Evolutionary conservation across 2,888 invertebrate species (phyloP), one percentile per base, ranked within the genome.

Genomic region (Alviniconcha strummeri): DNA sequence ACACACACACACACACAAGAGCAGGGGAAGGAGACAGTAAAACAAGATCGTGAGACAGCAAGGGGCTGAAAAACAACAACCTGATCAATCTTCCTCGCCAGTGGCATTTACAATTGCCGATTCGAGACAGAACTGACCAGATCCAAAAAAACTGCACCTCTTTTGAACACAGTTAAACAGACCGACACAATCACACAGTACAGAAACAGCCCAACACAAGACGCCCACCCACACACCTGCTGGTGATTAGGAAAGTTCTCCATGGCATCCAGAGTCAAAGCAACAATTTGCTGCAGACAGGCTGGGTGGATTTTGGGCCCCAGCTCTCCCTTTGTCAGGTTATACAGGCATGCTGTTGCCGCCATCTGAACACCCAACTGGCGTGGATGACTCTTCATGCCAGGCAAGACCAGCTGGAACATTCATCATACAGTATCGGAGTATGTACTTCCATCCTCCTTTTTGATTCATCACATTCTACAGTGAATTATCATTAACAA

Each of bases 341-440:
- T 96, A 91, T 96, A 96, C 52, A 96, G 94, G 91, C 96, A 96
- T 36, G 96, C 96, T 5, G 96, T 96, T 17, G 96, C 96, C 17
- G 96, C 96, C 95, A 96, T 96, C 93, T 96, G 96, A 52, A 96
- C 96, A 19, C 95, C 95, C 87, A 96, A 95, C 87, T 92, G 91
- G 81, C 91, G 90, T 0, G 93, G 91, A 86, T 94, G 93, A 72
- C 85, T 88, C 86, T 91, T 89, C 94, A 94, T 94, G 7, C 91
- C 92, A 57, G 91, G 92, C 71, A 94, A 81, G 11, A 94, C 93
- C 82, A 94, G 87, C 94, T 94, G 88, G 11, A 87, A 87, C 56
- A 84, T 80, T 36, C 36, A 36, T 36, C 36, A 80, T 72, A 6
- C 72, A 36, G 8, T 36, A 36, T 36, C 3, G 36, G 36, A 36